phyloP scores from a whole-genome alignment of 2,888 invertebrate genomes.

The Sesamia inferens region DNA sequence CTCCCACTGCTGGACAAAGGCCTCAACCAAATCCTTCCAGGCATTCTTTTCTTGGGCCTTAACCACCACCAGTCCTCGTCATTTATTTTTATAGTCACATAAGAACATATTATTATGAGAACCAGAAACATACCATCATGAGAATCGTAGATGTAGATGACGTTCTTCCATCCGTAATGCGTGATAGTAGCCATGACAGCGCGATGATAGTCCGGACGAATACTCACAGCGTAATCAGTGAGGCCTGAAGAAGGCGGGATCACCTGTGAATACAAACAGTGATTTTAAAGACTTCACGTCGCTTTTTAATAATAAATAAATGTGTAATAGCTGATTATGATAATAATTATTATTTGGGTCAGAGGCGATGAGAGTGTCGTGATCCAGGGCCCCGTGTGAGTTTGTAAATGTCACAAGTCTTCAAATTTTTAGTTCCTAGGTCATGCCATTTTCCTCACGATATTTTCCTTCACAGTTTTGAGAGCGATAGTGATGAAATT shows the following conservation, averaged over 20 bases:
- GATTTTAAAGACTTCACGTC: not conserved
- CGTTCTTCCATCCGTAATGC: slow-evolving; percentile 96
- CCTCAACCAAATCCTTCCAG: too few relatives aligned
- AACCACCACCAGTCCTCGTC: not conserved
- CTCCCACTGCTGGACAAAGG: not conserved
- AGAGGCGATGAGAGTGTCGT: too few relatives aligned
- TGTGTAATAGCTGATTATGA: too few relatives aligned
- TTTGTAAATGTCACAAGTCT: too few relatives aligned
- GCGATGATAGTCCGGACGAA: slow-evolving; percentile 98
- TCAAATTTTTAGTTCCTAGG: too few relatives aligned
- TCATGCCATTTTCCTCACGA: too few relatives aligned
- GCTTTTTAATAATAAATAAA: not conserved
- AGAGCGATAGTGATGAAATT: too few relatives aligned
- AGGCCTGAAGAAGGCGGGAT: slow-evolving; percentile 96
- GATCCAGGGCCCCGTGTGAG: too few relatives aligned
- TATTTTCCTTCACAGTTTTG: too few relatives aligned
- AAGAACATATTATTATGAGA: not conserved
- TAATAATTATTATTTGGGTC: too few relatives aligned
- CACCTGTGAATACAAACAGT: slow-evolving; percentile 88
- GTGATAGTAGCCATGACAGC: slow-evolving; percentile 98
- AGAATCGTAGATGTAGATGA: slow-evolving; percentile 97
- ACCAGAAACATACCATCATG: slow-evolving; percentile 93
- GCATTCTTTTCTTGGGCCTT: too few relatives aligned
- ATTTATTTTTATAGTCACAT: not conserved
- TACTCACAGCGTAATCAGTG: slow-evolving; percentile 96